Percentiles rank a stretch among this genome's conserved stretches.
phyloP scores from a whole-genome alignment of 2,888 invertebrate genomes.

The Epinotia nisella region DNA sequence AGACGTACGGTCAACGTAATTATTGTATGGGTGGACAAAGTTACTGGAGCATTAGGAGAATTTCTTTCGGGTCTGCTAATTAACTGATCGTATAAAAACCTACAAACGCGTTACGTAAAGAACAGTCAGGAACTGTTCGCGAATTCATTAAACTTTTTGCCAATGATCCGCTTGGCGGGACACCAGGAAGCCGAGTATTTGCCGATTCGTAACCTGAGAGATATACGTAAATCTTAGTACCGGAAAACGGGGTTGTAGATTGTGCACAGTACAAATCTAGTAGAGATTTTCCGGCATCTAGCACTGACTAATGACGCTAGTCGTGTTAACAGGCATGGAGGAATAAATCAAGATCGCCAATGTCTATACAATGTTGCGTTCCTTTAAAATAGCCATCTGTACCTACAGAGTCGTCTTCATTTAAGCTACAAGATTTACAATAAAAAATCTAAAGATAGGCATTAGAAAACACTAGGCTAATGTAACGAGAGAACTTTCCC shows the following conservation, averaged over 20 bases:
- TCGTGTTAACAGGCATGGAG: not conserved
- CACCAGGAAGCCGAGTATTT: conserved; percentile 50
- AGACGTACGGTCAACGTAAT: not conserved
- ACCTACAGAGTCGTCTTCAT: too few species aligned
- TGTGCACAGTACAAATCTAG: not conserved
- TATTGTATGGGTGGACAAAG: not conserved
- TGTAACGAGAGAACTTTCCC: too few species aligned
- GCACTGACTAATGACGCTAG: not conserved
- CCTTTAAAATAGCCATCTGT: too few species aligned
- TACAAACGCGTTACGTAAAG: conserved; percentile 47
- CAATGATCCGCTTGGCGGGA: conserved; percentile 59
- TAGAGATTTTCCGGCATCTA: not conserved
- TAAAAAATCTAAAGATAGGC: too few species aligned
- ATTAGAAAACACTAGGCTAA: too few species aligned
- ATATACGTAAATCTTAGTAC: not conserved
- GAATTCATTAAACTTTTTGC: conserved; percentile 68
- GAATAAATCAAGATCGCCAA: too few species aligned
- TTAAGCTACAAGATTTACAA: too few species aligned
- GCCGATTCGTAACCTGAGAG: conserved; percentile 23
- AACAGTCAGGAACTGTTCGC: conserved; percentile 58
- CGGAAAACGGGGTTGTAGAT: not conserved
- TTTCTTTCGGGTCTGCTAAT: conserved; percentile 9
- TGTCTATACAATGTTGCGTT: too few species aligned
- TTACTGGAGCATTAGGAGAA: conserved; percentile 13
- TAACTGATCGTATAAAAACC: conserved; percentile 11